Evolutionary conservation across 1,140 invertebrate genomes (phyloP), one percentile per base, ranked within the genome.

Genomic region (Melipona quadrifasciata): DNA sequence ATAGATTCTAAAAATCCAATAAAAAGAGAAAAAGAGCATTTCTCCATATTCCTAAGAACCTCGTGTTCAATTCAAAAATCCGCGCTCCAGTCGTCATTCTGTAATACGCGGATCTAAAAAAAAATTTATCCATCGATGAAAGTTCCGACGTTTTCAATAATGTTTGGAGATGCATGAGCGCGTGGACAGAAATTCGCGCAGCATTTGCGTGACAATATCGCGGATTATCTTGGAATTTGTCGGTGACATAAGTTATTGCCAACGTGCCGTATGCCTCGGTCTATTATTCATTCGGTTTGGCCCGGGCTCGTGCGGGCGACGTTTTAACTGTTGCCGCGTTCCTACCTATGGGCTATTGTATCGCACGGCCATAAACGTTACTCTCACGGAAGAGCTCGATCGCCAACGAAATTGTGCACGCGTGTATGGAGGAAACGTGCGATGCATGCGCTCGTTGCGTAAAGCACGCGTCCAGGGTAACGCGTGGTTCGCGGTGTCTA

Each of bases 211-310:
- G 76, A 71, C 53, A 86, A 64, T 57, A 64, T 85, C 73, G 70
- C 58, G 68, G 73, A 86, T 86, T 86, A 86, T 86, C 84, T 84
- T 75, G 39, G 84, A 80, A 90, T 89, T 89, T 90, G 86, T 90
- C 87, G 83, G 74, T 61, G 77, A 64, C 57, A 51, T 82, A 85
- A 91, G 82, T 79, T 89, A 89, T 85, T 76, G 83, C 74, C 16
- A 24, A 67, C 72, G 79, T 65, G 79, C 31, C 83, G 82, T 86
- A 82, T 80, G 88, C 84, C 31, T 47, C 74, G 74, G 73, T 19
- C 89, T 82, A 90, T 91, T 89, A 91, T 90, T 90, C 82, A 84
- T 87, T 79, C 39, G 88, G 64, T 53, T 16, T 51, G 51, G 27
- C 71, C 67, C 64, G 19, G 84, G 67, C 68, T 64, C 71, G 61